These are phyloP conservation scores for Apoda limacodes DNA, from an alignment of 2,888 invertebrate genomes.

Conservation along the genomic window DNA sequence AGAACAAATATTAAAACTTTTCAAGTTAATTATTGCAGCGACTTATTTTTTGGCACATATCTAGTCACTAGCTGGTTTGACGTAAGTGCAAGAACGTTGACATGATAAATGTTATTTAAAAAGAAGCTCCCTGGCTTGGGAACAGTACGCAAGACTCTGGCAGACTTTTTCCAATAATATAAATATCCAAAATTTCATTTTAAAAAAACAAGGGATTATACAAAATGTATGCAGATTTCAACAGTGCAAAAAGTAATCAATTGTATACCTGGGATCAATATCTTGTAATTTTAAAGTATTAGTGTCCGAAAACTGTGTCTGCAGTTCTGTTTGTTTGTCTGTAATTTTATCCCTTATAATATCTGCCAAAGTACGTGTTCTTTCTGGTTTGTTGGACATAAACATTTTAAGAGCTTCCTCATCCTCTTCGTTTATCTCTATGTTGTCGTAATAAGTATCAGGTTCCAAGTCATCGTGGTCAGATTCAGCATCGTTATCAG, in stretches of 20 bases:
- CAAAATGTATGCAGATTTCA: too few species aligned
- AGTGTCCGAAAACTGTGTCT: conserved; percentile 85
- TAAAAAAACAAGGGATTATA: neutral
- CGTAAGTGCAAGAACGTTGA: too few species aligned
- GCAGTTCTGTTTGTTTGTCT: conserved; percentile 91
- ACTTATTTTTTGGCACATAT: too few species aligned
- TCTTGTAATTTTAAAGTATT: conserved; percentile 82
- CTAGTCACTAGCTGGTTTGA: too few species aligned
- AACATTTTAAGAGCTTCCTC: conserved; percentile 89
- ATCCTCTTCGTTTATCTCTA: conserved; percentile 88
- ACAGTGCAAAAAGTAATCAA: too few species aligned
- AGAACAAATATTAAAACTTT: conserved; percentile 14
- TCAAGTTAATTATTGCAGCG: too few species aligned
- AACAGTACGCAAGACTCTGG: too few species aligned
- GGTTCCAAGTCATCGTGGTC: conserved; percentile 67
- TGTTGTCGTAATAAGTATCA: conserved; percentile 75
- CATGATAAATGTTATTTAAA: too few species aligned
- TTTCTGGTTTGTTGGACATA: conserved; percentile 56
- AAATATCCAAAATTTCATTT: neutral
- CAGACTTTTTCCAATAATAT: too few species aligned
- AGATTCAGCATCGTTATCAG: conserved; percentile 57
- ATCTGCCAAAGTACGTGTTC: conserved; percentile 84
- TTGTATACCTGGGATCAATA: conserved; percentile 77
- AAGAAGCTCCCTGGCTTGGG: too few species aligned
- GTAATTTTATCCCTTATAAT: conserved; percentile 93